Percentiles rank a stretch among this genome's conserved stretches.
These are phyloP conservation scores for Margarornis squamiger DNA, from an alignment of 2,797 vertebrate genomes.

Conservation along the genomic window DNA sequence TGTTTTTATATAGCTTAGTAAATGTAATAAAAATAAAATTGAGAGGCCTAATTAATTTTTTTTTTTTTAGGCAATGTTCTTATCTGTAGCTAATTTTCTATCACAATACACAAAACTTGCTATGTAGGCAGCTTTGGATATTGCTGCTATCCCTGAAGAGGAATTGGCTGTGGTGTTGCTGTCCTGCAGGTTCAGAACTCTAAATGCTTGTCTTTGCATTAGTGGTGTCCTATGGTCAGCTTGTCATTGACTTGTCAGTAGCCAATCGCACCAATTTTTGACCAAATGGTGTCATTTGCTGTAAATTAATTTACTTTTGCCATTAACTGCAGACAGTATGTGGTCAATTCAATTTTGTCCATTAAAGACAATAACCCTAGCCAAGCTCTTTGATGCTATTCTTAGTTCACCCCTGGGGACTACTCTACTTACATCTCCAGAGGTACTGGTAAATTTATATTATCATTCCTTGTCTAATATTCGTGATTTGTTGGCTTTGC, in stretches of 20 bases:
- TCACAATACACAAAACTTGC: neutral
- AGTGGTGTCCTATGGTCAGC: neutral
- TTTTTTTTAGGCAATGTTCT: neutral
- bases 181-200: neutral
- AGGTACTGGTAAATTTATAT: slow-evolving; percentile 50
- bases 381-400: slow-evolving; percentile 46
- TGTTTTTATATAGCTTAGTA: neutral
- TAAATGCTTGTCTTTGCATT: neutral
- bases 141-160: neutral
- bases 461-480: slow-evolving; percentile 58
- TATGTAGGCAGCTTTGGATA: neutral
- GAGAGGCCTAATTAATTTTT: neutral
- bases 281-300: slow-evolving; percentile 21
- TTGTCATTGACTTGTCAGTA: slow-evolving; percentile 24
- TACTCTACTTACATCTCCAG: slow-evolving; percentile 40
- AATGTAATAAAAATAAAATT: neutral
- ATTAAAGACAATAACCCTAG: slow-evolving; percentile 61
- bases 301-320: slow-evolving; percentile 61
- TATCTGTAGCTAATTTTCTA: neutral
- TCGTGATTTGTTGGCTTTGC: slow-evolving; percentile 57
- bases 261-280: neutral
- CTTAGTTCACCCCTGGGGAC: slow-evolving; percentile 47
- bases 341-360: slow-evolving; percentile 56
- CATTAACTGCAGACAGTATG: slow-evolving; percentile 45
- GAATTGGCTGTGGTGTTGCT: neutral